A percentile compares a stretch with the other conserved stretches of the same genome.
Evolutionary conservation across 2,797 vertebrate genomes (phyloP).

Genomic region (Muscicapa comitata): DNA sequence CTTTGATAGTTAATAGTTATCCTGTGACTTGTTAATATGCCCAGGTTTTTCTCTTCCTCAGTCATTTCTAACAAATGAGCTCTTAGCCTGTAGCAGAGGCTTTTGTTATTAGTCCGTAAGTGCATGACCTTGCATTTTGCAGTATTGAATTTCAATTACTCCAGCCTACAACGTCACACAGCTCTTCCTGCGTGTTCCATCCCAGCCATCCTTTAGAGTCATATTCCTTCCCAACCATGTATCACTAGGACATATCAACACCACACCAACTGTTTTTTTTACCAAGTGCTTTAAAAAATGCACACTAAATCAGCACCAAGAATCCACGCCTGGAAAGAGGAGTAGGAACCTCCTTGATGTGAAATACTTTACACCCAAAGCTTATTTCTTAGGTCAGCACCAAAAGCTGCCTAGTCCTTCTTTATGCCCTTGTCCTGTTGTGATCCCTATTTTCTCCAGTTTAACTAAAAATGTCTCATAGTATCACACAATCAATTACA

Average conservation of each 20-base stretch:
- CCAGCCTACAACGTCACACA: background rate
- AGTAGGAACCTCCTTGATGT: background rate
- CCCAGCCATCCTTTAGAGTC: background rate
- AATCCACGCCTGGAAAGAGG: fast-evolving
- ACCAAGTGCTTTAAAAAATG: background rate
- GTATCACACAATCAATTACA: background rate
- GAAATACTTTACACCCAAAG: background rate
- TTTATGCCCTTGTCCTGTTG: background rate
- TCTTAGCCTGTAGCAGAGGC: background rate
- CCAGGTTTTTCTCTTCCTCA: slow-evolving; percentile 10
- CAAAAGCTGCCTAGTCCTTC: background rate
- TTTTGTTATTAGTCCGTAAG: slow-evolving; percentile 14
- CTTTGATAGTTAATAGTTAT: background rate
- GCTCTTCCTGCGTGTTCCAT: slow-evolving; percentile 19
- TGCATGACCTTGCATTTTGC: slow-evolving; percentile 50
- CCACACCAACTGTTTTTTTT: background rate
- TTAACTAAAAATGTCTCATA: background rate
- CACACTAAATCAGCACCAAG: background rate
- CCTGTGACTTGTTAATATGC: background rate
- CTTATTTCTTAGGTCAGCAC: background rate
- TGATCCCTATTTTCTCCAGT: background rate
- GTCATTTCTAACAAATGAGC: slow-evolving; percentile 35
- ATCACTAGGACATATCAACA: background rate
- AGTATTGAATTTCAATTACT: slow-evolving; percentile 60
- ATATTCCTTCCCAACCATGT: background rate